phyloP scores from a whole-genome alignment of 2,888 invertebrate genomes.

The Theretra japonica region DNA sequence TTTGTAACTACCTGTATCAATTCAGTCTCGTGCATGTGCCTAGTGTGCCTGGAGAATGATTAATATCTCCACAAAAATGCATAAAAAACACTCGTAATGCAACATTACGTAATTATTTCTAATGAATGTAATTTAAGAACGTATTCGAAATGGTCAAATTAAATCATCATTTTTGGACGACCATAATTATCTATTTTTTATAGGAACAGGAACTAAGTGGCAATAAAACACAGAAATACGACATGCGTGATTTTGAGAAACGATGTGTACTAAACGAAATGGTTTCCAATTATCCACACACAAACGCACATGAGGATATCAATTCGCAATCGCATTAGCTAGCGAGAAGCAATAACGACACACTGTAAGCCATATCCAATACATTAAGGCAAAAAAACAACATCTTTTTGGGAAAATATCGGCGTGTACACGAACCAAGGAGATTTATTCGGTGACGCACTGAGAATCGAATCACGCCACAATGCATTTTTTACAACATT shows the following conservation, averaged over 20 bases:
- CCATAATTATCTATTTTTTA: constrained; percentile 16
- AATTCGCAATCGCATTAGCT: constrained; percentile 54
- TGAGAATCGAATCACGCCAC: constrained; percentile 68
- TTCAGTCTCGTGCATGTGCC: constrained; percentile 19
- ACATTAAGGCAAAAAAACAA: constrained; percentile 38
- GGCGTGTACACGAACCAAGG: constrained; percentile 47
- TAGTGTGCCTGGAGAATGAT: constrained; percentile 9
- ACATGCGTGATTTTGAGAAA: constrained; percentile 21
- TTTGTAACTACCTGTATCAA: constrained; percentile 20
- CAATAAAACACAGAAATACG: constrained; percentile 11
- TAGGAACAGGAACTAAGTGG: constrained; percentile 1
- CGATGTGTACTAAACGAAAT: constrained; percentile 22
- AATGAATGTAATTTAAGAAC: constrained; percentile 19
- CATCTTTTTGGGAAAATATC: constrained; percentile 45
- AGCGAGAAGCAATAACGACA: constrained; percentile 59
- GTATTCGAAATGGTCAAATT: constrained; percentile 22
- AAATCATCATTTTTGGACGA: constrained; percentile 7
- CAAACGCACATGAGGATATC: constrained; percentile 23
- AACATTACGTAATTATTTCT: constrained; percentile 18
- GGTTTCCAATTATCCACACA: constrained; percentile 31
- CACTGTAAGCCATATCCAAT: constrained; percentile 36
- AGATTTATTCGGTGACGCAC: constrained; percentile 70
- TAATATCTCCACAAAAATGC: constrained; percentile 13
- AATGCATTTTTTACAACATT: constrained; percentile 67
- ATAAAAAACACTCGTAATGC: constrained; percentile 21